Evolutionary conservation across 2,113 vertebrate species (phyloP), one percentile per base, ranked within the genome.

Genomic region (Lagenorhynchus albirostris): DNA sequence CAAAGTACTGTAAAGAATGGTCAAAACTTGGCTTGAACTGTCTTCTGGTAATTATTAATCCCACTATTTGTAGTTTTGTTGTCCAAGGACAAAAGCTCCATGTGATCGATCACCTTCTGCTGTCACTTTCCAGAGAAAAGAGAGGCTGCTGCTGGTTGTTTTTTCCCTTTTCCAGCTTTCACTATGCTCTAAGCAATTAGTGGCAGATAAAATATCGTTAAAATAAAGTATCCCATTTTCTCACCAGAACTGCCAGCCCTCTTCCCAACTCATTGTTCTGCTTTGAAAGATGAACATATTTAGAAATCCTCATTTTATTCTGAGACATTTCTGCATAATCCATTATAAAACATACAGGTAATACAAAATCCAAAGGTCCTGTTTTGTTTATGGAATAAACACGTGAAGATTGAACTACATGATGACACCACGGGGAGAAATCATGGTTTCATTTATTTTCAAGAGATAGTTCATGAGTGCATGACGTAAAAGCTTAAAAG

Each of bases 401-500:
- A 97, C 63, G 85, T 97, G 38, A 97, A 92, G 93, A 95, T 95
- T 91, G 96, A 97, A 97, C 73, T 81, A 92, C 62, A 85, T 92
- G 82, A 91, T 94, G 90, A 95, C 89, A 97, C 5, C 89, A 50
- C n/a, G 58, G 94, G 85, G 58, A 85, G 47, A 80, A 97, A 94
- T 82, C 77, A 90, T 23, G 44, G 81, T 91, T 94, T 96, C 80
- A 85, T 86, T 97, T 93, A 97, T 96, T 97, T 96, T 95, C 79
- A 25, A 80, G 77, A 91, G 83, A 95, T 0, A 92, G 47, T n/a
- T 88, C 96, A 91, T 0, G 77, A 95, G 68, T 95, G 29, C 89
- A 97, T 85, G 97, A 98, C 6, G 38, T 89, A 97, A 89, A 97
- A 97, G 91, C 68, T 94, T 89, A 94, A 94, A 94, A 96, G 63